These are phyloP conservation scores for Platycheirus rosarum DNA, from an alignment of 2,888 invertebrate species.

Conservation along the genomic window DNA sequence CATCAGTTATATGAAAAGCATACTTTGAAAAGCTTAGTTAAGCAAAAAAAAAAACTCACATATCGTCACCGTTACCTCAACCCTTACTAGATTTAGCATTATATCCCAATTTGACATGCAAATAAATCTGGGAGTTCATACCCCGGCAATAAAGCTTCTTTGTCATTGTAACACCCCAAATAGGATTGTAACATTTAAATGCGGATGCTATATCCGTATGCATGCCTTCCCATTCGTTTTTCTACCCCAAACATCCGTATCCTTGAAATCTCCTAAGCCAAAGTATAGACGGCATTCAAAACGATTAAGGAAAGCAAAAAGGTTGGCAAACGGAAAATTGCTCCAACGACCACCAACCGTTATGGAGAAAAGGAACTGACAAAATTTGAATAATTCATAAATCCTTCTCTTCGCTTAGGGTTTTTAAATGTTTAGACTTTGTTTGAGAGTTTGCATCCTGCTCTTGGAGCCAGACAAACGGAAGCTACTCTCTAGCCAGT, in stretches of 20 bases:
- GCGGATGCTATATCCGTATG: constrained; percentile 56
- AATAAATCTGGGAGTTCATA: constrained; percentile 70
- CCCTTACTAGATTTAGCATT: constrained; percentile 50
- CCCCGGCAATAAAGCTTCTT: constrained; percentile 55
- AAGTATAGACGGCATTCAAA: neutral
- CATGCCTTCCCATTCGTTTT: constrained; percentile 55
- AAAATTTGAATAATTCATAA: constrained; percentile 70
- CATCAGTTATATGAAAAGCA: neutral
- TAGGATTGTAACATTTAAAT: constrained; percentile 72
- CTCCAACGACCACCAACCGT: constrained; percentile 8
- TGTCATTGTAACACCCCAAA: constrained; percentile 43
- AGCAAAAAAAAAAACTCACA: constrained; percentile 13
- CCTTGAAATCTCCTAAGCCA: constrained; percentile 51
- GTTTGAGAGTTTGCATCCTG: neutral
- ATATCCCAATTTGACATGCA: constrained; percentile 73
- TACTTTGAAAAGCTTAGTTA: neutral
- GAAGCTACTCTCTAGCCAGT: neutral
- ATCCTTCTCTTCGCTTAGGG: constrained; percentile 43
- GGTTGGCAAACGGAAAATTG: neutral
- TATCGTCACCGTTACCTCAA: constrained; percentile 65
- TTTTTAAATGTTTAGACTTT: constrained; percentile 45
- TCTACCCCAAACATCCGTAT: constrained; percentile 59
- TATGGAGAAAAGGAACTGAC: constrained; percentile 35
- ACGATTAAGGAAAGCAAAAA: neutral
- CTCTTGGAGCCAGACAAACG: constrained; percentile 20